These are phyloP conservation scores for Clarias macrocephalus DNA, from an alignment of 2,113 vertebrate genomes.

Conservation along the genomic window DNA sequence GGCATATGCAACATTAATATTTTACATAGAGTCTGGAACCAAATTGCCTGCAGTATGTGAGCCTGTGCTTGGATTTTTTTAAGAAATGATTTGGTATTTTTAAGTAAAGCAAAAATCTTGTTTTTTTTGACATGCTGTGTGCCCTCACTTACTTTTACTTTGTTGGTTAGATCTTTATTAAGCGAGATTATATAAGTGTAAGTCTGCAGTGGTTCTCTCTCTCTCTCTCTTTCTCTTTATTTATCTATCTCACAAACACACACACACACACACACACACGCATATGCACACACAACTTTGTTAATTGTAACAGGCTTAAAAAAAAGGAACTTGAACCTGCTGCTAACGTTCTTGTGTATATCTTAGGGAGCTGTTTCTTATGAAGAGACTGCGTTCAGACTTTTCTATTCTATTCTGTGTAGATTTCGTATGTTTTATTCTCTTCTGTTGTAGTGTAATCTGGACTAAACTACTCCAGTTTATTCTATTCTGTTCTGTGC, in stretches of 20 bases:
- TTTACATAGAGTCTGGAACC: constrained; percentile 31
- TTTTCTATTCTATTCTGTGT: not conserved
- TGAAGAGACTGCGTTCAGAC: not conserved
- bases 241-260: not conserved
- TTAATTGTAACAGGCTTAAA: not conserved
- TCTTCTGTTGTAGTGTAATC: not conserved
- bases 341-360: not conserved
- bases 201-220: not conserved
- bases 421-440: not conserved
- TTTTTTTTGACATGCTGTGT: not conserved
- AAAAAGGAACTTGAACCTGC: not conserved
- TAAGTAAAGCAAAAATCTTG: not conserved
- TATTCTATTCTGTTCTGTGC: not conserved
- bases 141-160: not conserved
- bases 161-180: constrained; percentile 3
- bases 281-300: not conserved
- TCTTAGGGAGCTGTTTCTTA: not conserved
- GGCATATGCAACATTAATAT: constrained; percentile 48
- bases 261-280: constrained; percentile 1
- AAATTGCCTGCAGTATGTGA: constrained; percentile 23
- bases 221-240: no score
- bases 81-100: constrained; percentile 9
- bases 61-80: constrained; percentile 10
- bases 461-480: not conserved
- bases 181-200: not conserved